Percentiles rank a stretch among this genome's conserved stretches.
phyloP scores from a whole-genome alignment of 2,888 invertebrate genomes.

The Augiades crinisus region DNA sequence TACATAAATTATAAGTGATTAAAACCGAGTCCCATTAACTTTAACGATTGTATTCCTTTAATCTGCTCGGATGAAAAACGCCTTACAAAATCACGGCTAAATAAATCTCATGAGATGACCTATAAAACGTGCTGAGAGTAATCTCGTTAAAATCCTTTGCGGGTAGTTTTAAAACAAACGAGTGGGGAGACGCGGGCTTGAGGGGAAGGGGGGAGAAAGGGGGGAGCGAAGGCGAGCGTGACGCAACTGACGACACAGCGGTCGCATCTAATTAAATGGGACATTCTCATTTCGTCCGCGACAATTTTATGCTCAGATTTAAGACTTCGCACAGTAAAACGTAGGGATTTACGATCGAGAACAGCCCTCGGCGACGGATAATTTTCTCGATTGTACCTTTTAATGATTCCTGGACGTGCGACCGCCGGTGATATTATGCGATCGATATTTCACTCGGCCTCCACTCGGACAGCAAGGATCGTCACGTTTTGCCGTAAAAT shows the following conservation, averaged over 20 bases:
- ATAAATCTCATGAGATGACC: slow-evolving; percentile 72
- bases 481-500: slow-evolving; percentile 38
- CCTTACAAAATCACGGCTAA: slow-evolving; percentile 63
- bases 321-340: slow-evolving; percentile 62
- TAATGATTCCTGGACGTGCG: slow-evolving; percentile 46
- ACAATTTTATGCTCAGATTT: slow-evolving; percentile 69
- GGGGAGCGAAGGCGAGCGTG: slow-evolving; percentile 31
- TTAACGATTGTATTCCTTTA: slow-evolving; percentile 67
- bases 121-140: slow-evolving; percentile 67
- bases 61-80: slow-evolving; percentile 60
- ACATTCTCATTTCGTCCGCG: slow-evolving; percentile 62
- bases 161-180: slow-evolving; percentile 66
- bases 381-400: slow-evolving; percentile 57
- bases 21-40: slow-evolving; percentile 58
- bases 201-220: slow-evolving; percentile 24
- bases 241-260: slow-evolving; percentile 47
- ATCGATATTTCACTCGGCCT: slow-evolving; percentile 40
- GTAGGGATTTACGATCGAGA: slow-evolving; percentile 55
- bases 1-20: slow-evolving; percentile 51
- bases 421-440: slow-evolving; percentile 39
- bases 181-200: slow-evolving; percentile 35
- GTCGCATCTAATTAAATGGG: slow-evolving; percentile 70
- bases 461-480: slow-evolving; percentile 32
- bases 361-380: slow-evolving; percentile 57
- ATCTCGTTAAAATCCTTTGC: slow-evolving; percentile 74